These are phyloP conservation scores for Tetramorium alpestre DNA, from an alignment of 1,140 invertebrate species.

Conservation along the genomic window DNA sequence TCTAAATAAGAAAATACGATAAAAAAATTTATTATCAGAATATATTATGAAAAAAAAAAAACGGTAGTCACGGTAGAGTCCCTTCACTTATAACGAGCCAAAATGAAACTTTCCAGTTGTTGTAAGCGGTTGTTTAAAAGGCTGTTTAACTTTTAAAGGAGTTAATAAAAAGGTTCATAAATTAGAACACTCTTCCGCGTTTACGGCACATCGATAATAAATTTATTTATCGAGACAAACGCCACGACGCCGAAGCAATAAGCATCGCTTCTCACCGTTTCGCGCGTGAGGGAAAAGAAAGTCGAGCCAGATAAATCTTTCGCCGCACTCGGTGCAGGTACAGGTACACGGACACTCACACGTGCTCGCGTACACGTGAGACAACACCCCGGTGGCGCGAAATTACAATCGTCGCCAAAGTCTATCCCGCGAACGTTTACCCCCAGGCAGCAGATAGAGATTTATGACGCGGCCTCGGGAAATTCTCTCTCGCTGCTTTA, in stretches of 20 bases:
- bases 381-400: slow-evolving; percentile 57
- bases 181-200: not conserved
- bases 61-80: not conserved
- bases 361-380: slow-evolving; percentile 42
- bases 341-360: slow-evolving; percentile 10
- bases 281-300: not conserved
- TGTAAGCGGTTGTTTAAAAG: not conserved
- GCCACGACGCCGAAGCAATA: slow-evolving; percentile 23
- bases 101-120: not conserved
- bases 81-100: not conserved
- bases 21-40: not conserved
- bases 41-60: not conserved
- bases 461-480: slow-evolving; percentile 80
- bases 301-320: slow-evolving; percentile 36
- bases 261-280: not conserved
- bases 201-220: slow-evolving; percentile 27
- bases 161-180: slow-evolving; percentile 10
- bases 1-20: not conserved
- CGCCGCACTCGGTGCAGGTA: not conserved
- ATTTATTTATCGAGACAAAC: slow-evolving; percentile 42
- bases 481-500: slow-evolving; percentile 69
- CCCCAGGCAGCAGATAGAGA: slow-evolving; percentile 79
- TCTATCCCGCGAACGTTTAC: slow-evolving; percentile 71
- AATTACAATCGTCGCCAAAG: slow-evolving; percentile 73
- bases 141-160: not conserved